Evolutionary conservation across 2,113 vertebrate species (phyloP).

Genomic region (Lagopus muta): DNA sequence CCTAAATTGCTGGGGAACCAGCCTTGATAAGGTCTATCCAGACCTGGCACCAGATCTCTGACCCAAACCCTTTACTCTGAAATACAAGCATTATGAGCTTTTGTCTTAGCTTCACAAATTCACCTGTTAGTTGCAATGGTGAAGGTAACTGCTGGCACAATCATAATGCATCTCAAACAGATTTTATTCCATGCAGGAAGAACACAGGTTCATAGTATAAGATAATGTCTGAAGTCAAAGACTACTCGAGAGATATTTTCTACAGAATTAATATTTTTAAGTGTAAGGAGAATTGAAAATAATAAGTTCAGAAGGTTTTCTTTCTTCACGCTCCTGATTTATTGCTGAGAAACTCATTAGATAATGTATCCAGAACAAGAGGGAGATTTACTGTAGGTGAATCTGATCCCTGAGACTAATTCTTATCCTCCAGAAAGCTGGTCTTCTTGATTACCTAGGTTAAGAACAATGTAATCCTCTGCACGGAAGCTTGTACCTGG

Average conservation of each 20-base stretch:
- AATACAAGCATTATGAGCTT: not conserved
- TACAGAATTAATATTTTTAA: not conserved
- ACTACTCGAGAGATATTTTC: not conserved
- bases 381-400: constrained; percentile 6
- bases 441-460: not conserved
- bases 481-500: not conserved
- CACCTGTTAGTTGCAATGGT: not conserved
- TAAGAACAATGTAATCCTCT: not conserved
- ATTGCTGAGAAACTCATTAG: not conserved
- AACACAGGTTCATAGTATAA: not conserved
- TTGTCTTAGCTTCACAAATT: not conserved
- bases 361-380: not conserved
- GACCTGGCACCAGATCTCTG: not conserved
- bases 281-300: not conserved
- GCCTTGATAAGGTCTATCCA: rapidly evolving
- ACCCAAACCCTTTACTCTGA: not conserved
- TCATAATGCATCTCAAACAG: rapidly evolving
- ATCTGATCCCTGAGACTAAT: constrained; percentile 10
- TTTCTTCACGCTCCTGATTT: not conserved
- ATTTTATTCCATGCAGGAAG: not conserved
- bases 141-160: not conserved
- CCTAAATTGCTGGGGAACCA: not conserved
- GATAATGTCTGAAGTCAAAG: not conserved
- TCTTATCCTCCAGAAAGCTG: constrained; percentile 11
- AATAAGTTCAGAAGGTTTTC: not conserved